phyloP scores from a whole-genome alignment of 2,797 vertebrate species.

The Argyrosomus regius region DNA sequence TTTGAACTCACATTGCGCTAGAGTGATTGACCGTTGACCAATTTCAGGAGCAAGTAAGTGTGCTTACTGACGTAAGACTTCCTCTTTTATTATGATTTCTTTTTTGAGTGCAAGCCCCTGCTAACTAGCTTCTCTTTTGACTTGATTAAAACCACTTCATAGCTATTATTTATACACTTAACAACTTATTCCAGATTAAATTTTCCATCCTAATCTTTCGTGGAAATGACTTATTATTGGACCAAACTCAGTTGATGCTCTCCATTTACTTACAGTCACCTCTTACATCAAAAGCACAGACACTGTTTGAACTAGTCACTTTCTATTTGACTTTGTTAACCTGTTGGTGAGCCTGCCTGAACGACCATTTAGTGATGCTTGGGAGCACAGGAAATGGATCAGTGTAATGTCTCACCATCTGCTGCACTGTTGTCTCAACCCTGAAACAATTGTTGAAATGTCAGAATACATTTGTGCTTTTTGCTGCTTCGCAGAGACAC shows the following conservation, averaged over 20 bases:
- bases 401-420: conserved; percentile 67
- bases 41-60: neutral
- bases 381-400: conserved; percentile 56
- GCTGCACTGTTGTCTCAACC: conserved; percentile 59
- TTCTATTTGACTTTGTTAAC: conserved; percentile 46
- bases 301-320: conserved; percentile 34
- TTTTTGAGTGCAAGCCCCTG: conserved; percentile 4
- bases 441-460: conserved; percentile 67
- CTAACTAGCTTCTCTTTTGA: neutral
- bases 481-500: conserved; percentile 7
- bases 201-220: neutral
- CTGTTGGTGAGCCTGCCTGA: conserved; percentile 47
- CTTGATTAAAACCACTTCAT: conserved; percentile 25
- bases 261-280: neutral
- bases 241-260: neutral
- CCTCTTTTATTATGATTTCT: neutral
- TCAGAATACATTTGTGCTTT: conserved; percentile 64
- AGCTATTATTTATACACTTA: neutral
- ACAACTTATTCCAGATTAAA: neutral
- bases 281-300: conserved; percentile 4
- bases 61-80: neutral
- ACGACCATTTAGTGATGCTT: conserved; percentile 57
- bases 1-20: neutral
- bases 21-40: conserved; percentile 12
- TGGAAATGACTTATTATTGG: neutral